Base-by-base conservation (phyloP, 2,113 vertebrate genomes). In the Naja naja region DNA sequence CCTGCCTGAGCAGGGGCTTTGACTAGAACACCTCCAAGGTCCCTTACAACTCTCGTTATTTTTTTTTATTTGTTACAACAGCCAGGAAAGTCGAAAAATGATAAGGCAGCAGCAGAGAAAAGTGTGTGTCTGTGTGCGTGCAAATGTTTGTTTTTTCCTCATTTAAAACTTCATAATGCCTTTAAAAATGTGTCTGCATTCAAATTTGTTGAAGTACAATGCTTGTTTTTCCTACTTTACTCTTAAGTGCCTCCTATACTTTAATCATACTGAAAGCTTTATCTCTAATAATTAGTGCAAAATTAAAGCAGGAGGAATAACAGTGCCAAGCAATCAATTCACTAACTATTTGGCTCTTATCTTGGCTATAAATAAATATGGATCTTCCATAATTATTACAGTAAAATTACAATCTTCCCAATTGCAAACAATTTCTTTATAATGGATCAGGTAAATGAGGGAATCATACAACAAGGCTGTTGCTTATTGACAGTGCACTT, bases 261-360 rank as follows among this genome's bases (percentile, higher is more conserved):
- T 92, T 86, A 96, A 95, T 97, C 94, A 94, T 97, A 97, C 97
- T 97, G 97, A 97, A 91, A 93, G 47, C 90, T 94, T 97, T 94
- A 93, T 96, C 92, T 97, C 94, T 96, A 96, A 97, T 97, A 96
- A 92, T 60, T 95, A 94, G 96, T 90, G 95, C 93, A 96, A 97
- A 97, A 98, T 97, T 97, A 97, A 97, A 98, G 47, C 58, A 92
- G 23, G 6, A 20, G 25, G 58, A 74, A 88, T 39, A 54, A 85
- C 47, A 94, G 53, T 95, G 89, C 95, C 97, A 97, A 96, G 47
- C 64, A 89, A 91, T 96, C 87, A 90, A 85, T 96, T 96, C 92
- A 81, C 1, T 87, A 64, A 52, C 39, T 87, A 27, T 86, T 91
- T 43, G 18, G 54, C 58, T 87, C 89, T 64, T 94, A 96, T 85